These are phyloP conservation scores for Caranx melampygus DNA, from an alignment of 2,113 vertebrate genomes.

Conservation along the genomic window DNA sequence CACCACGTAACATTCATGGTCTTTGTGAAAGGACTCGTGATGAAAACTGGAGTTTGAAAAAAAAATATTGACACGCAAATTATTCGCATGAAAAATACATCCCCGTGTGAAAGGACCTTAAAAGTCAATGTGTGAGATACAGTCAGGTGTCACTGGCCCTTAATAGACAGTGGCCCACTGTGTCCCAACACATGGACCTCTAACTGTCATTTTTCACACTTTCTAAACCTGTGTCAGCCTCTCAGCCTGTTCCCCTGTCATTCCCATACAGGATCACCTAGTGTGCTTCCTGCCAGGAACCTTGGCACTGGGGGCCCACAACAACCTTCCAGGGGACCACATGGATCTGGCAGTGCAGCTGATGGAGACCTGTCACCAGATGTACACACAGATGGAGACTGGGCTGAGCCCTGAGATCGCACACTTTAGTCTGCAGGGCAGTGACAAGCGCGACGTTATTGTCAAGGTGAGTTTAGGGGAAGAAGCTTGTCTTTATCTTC, in stretches of 20 bases:
- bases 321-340: slow-evolving; percentile 89
- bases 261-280: slow-evolving; percentile 90
- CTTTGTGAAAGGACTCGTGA: too few relatives aligned
- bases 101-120: too few relatives aligned
- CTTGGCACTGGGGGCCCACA: slow-evolving; percentile 92
- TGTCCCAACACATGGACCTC: too few relatives aligned
- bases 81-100: too few relatives aligned
- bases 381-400: slow-evolving; percentile 95
- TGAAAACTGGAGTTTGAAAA: too few relatives aligned
- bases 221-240: neutral
- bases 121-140: too few relatives aligned
- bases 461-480: slow-evolving; percentile 85
- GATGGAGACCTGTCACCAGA: slow-evolving; percentile 96
- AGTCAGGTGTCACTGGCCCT: too few relatives aligned
- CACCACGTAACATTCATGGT: too few relatives aligned
- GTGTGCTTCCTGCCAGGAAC: slow-evolving; percentile 98
- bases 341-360: slow-evolving; percentile 92
- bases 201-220: too few relatives aligned
- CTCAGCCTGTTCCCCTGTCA: neutral
- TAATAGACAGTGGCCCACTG: too few relatives aligned
- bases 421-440: slow-evolving; percentile 89
- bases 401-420: slow-evolving; percentile 95
- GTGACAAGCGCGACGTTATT: slow-evolving; percentile 85
- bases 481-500: neutral
- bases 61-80: too few relatives aligned